Evolutionary conservation across 2,113 vertebrate species (phyloP), one percentile per base, ranked within the genome.

Genomic region (Emydocephalus ijimae): DNA sequence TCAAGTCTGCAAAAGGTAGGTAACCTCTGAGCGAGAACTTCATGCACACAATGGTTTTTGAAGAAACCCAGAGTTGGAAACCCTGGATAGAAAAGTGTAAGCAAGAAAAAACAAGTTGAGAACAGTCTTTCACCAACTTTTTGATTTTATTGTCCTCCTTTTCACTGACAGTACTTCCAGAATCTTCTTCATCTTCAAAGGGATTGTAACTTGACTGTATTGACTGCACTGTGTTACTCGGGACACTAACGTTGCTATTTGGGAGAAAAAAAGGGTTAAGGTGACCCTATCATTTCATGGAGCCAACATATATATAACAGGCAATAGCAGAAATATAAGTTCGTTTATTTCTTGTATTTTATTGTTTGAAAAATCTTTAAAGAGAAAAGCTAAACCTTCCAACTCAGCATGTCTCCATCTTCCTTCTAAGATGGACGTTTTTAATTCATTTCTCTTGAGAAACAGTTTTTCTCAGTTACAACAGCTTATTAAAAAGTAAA

Each of bases 151-250:
- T 98, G 98, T 99, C 98, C 96, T 99, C 98, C 98, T 98, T 99
- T 95, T 98, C 98, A 98, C 96, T 98, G 97, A 98, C 97, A 96
- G 98, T 98, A 97, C 98, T 98, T 98, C 97, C 98, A 94, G 98
- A 98, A 98, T 98, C 97, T 94, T 98, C 98, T 96, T 99, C 98
- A 0, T 99, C 99, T 94, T 99, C 99, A 95, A 99, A 99, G 81
- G 99, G 99, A 98, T 99, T 99, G 95, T 98, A 98, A 97, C 98
- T 98, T 96, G 97, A 98, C 97, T 97, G 97, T 93, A 98, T 96
- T 96, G 98, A 97, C 96, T 98, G 98, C 94, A 97, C 97, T 93
- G 98, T 98, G 97, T 98, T 98, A 98, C 96, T 97, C 95, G 97
- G 98, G 97, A 98, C 98, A 97, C 98, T 98, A 98, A 99, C 96